Percentiles rank a stretch among this genome's conserved stretches.
Conservation (phyloP, 2,113 vertebrate species). For the Ranitomeya imitator region DNA sequence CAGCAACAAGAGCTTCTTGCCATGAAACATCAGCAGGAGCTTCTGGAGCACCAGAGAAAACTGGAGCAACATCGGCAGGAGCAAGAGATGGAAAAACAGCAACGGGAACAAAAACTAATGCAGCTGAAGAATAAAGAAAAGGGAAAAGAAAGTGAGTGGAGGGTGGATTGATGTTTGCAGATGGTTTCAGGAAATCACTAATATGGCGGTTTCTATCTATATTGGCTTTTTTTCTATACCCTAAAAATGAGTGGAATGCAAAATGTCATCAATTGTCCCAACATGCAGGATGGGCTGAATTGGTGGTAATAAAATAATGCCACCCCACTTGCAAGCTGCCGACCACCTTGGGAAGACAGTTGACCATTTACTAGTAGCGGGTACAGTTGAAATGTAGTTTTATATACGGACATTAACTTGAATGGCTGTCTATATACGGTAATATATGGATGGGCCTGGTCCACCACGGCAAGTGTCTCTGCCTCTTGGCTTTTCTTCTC, state of each 20-base stretch:
- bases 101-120: constrained; percentile 91
- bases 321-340: no score
- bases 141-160: constrained; percentile 92
- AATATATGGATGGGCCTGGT: background rate
- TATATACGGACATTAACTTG: background rate
- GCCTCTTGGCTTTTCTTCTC: background rate
- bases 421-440: background rate
- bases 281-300: no score
- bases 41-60: constrained; percentile 95
- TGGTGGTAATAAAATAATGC: no score
- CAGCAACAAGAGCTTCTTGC: constrained; percentile 96
- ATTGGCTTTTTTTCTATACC: background rate
- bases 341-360: no score
- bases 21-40: constrained; percentile 95
- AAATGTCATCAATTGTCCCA: no score
- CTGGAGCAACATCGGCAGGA: constrained; percentile 92
- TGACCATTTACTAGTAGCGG: background rate
- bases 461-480: no score
- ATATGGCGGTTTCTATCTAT: background rate
- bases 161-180: background rate
- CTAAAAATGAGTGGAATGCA: no score
- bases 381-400: background rate
- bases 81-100: constrained; percentile 95
- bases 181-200: background rate
- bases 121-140: constrained; percentile 97